Evolutionary conservation across 1,140 invertebrate genomes (phyloP).

Genomic region (Drusus annulatus): DNA sequence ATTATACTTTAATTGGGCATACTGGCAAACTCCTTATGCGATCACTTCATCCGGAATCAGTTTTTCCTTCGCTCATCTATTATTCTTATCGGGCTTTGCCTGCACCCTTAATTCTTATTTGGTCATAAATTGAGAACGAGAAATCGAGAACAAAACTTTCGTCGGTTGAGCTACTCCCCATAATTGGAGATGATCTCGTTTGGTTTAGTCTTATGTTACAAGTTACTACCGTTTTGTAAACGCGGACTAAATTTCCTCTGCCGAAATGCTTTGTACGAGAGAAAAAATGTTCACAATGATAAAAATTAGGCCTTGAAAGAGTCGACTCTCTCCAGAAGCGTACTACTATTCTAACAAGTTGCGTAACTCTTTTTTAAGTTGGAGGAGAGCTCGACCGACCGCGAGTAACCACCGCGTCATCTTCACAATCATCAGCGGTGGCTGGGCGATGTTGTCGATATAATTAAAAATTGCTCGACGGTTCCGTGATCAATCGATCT

Average conservation of each 20-base stretch:
- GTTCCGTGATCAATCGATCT: slow-evolving; percentile 43
- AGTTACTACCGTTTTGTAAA: no score
- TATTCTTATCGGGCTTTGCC: no score
- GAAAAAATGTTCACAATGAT: not conserved
- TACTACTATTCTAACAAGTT: slow-evolving; percentile 14
- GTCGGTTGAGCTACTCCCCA: no score
- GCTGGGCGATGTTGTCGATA: slow-evolving; percentile 27
- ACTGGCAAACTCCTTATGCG: no score
- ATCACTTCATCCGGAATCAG: no score
- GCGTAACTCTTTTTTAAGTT: not conserved
- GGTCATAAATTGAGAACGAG: no score
- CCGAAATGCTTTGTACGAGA: not conserved
- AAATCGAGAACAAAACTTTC: no score
- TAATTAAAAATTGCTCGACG: slow-evolving; percentile 47
- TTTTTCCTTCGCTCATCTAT: no score
- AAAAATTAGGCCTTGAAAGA: not conserved
- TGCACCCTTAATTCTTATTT: no score
- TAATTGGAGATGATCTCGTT: no score
- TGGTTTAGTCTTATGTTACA: no score
- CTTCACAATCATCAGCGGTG: slow-evolving; percentile 7
- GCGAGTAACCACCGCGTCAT: slow-evolving; percentile 25
- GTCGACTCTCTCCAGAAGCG: not conserved
- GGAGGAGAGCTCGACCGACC: not conserved
- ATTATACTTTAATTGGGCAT: no score
- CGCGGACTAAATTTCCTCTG: not conserved